Base-by-base conservation (phyloP, 2,888 invertebrate species). In the Parnassius smintheus region DNA sequence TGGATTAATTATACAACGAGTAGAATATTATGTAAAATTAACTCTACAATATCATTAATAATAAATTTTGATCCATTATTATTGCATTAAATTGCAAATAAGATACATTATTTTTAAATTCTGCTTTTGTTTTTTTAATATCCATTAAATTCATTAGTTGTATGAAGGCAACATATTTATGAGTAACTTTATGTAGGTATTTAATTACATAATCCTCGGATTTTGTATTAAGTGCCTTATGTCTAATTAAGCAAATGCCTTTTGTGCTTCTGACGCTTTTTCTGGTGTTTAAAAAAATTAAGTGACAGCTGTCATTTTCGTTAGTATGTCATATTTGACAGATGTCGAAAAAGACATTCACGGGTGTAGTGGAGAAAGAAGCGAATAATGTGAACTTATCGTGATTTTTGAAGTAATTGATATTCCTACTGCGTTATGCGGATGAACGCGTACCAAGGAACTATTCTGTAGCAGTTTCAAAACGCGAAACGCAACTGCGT, bases 291-390 rank as follows among this genome's bases (percentile, higher is more conserved):
- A 41, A 22, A 25, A 48, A 9, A n/a, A 25, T n/a, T 42, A 22
- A 10, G n/a, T 42, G 51, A 44, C 55, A 61, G n/a, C 8, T 60
- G 46, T 61, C 50, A 35, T 35, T 35, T 7, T 35, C 7, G 35
- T 35, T 35, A 7, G 35, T 3, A 54, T 35, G 44, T 57, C 48
- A 53, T 13, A 12, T 62, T 57, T 53, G 50, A 57, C 58, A 49
- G 58, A 59, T 62, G 59, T 61, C 55, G 50, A 61, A 60, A 49
- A 61, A 55, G 55, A 58, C 18, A 50, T 62, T 59, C 58, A 62
- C 62, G 58, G 13, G 9, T 48, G 52, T 18, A 49, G 51, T 13
- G 61, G 25, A 10, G 9, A n/a, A 10, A 50, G 4, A 35, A 35
- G n/a, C 2, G 45, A 56, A 35, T 35, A 35, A 35, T 35, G 9